A percentile compares a stretch with the other conserved stretches of the same genome.
phyloP scores from a whole-genome alignment of 2,888 invertebrate genomes.

The Nomada fucata region DNA sequence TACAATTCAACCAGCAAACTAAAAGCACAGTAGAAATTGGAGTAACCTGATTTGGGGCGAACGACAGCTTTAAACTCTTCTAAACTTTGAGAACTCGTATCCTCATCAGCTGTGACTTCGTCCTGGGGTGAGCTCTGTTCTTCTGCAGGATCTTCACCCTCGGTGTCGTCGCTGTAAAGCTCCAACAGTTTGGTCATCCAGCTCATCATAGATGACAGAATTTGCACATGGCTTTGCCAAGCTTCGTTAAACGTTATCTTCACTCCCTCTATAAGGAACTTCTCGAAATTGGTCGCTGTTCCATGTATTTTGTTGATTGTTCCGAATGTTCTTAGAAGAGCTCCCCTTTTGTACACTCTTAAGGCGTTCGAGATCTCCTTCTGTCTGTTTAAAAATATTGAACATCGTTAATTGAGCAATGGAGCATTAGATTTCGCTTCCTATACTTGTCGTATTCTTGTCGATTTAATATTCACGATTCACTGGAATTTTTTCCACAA shows the following conservation, averaged over 20 bases:
- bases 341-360: slow-evolving; percentile 51
- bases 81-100: slow-evolving; percentile 7
- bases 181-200: slow-evolving; percentile 59
- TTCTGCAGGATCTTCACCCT: neutral
- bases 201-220: slow-evolving; percentile 44
- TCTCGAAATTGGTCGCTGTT: slow-evolving; percentile 51
- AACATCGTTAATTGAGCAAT: too few species aligned
- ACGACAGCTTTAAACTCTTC: neutral
- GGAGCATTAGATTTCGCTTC: too few species aligned
- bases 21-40: neutral
- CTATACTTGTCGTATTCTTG: too few species aligned
- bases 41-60: slow-evolving; percentile 22
- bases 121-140: neutral
- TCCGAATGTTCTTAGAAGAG: slow-evolving; percentile 42
- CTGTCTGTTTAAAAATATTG: slow-evolving; percentile 26
- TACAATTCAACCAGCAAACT: neutral
- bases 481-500: too few species aligned
- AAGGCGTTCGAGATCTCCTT: slow-evolving; percentile 54
- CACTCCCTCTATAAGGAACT: slow-evolving; percentile 55
- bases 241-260: slow-evolving; percentile 39
- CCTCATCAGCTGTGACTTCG: neutral
- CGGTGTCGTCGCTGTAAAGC: slow-evolving; percentile 19
- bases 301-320: slow-evolving; percentile 57
- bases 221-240: slow-evolving; percentile 53
- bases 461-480: too few species aligned